These are phyloP conservation scores for Nycticryphes semicollaris DNA, from an alignment of 2,113 vertebrate species.

Conservation along the genomic window DNA sequence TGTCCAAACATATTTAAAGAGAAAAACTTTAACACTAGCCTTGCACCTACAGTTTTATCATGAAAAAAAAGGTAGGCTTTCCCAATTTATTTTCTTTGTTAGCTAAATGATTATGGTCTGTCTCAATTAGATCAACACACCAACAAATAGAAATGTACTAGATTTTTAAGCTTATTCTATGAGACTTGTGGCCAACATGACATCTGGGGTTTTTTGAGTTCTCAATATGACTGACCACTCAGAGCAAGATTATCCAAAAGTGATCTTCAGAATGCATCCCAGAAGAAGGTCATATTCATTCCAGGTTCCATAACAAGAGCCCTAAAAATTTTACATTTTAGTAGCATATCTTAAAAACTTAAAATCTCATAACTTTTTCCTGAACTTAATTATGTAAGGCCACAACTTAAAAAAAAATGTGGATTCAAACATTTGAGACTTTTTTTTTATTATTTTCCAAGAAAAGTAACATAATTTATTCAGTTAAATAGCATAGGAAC, in stretches of 20 bases:
- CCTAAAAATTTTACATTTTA: not conserved
- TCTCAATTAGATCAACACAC: not conserved
- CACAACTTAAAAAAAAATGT: not conserved
- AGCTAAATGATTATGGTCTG: not conserved
- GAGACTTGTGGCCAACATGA: not conserved
- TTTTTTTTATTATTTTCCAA: not conserved
- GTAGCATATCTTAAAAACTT: not conserved
- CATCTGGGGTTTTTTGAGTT: not conserved
- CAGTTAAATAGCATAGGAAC: fast-evolving
- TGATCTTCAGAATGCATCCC: not conserved
- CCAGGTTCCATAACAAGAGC: not conserved
- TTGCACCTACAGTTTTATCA: not conserved
- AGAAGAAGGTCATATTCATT: not conserved
- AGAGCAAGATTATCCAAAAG: not conserved
- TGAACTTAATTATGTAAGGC: not conserved
- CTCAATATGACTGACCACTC: not conserved
- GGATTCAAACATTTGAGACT: not conserved
- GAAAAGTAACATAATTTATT: not conserved
- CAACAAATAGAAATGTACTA: not conserved
- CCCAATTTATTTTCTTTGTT: not conserved
- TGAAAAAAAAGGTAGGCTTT: not conserved
- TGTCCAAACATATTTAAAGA: not conserved
- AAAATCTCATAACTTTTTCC: not conserved
- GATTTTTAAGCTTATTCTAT: not conserved
- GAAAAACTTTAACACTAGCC: not conserved